A percentile compares a stretch with the other conserved stretches of the same genome.
Evolutionary conservation across 2,797 vertebrate genomes (phyloP).

Genomic region (Labeo calbasu): DNA sequence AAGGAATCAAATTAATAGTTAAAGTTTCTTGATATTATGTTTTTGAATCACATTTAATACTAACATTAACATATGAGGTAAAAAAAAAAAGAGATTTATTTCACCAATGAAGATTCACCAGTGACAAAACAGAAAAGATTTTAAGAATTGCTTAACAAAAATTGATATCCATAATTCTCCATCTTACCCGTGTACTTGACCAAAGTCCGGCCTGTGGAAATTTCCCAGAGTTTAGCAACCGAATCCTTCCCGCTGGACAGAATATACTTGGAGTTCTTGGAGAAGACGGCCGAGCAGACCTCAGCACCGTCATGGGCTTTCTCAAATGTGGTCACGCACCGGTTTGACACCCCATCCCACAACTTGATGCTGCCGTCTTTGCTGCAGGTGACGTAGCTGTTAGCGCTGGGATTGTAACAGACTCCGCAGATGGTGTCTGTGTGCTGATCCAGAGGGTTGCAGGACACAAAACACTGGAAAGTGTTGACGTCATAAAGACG

Average conservation of each 20-base stretch:
- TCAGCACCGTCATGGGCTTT: conserved; percentile 95
- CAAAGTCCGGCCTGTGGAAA: conserved; percentile 93
- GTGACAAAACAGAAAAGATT: no score
- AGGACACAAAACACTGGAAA: conserved; percentile 98
- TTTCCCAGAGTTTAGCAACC: conserved; percentile 97
- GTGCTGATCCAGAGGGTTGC: conserved; percentile 96
- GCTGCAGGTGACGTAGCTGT: conserved; percentile 95
- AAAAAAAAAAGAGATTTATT: background rate
- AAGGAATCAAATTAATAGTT: no score
- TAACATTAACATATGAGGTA: background rate
- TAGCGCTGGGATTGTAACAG: conserved; percentile 90
- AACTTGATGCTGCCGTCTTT: conserved; percentile 98
- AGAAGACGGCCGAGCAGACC: conserved; percentile 96
- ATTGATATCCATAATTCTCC: background rate
- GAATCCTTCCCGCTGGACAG: conserved; percentile 98
- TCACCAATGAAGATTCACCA: background rate
- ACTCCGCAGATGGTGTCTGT: conserved; percentile 95
- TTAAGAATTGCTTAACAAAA: background rate
- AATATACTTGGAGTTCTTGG: conserved; percentile 98
- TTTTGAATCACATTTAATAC: background rate
- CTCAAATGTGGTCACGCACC: conserved; percentile 93
- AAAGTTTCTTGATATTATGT: background rate
- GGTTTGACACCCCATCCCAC: conserved; percentile 97
- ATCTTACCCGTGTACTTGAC: conserved; percentile 94
- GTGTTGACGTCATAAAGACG: conserved; percentile 98